Evolutionary conservation across 2,113 vertebrate species (phyloP), one percentile per base, ranked within the genome.

Genomic region (Cryptoleucopteryx plumbea): DNA sequence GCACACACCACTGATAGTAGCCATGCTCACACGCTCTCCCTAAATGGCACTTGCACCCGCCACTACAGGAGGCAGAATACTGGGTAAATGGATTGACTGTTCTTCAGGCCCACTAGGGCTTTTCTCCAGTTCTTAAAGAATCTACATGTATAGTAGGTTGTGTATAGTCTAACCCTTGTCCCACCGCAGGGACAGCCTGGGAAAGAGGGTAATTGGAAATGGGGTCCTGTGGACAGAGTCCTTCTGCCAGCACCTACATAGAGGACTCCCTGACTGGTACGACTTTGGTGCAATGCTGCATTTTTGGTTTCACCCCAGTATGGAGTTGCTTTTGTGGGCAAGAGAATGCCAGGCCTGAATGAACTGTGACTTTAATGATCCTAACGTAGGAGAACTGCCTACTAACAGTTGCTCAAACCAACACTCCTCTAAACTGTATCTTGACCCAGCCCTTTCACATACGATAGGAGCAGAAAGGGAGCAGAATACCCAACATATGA

Each of bases 221-320:
- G 11, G 8, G 22, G 29, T 85, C 16, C 65, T 55, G 15, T 17
- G 27, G 40, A 23, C 52, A n/a, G 31, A 68, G 36, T 72, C 14
- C 26, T 77, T 48, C 58, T 87, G 19, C 32, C 50, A 66, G 26
- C 26, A 18, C 6, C 13, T 61, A 59, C 42, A 16, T 6, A n/a
- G 1, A 2, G 32, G 47, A 68, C n/a, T 68, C 34, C 22, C 13
- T 19, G 19, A 61, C 36, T 27, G 16, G 12, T 42, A 42, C 0
- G 0, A 78, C 20, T 67, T 65, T 0, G 3, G 29, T 7, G 3
- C 27, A 75, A 47, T 0, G 0, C 4, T 74, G 11, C 16, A 17
- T 15, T 67, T 61, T 55, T 36, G 20, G 4, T 74, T 89, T 78
- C 56, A 93, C 7, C 11, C 47, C 10, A 7, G 9, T 31, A 55